Evolutionary conservation across 64 coral and sea anemone genomes (phyloP), one percentile per base, ranked within the genome.

Genomic region (Stichodactyla mertensii): DNA sequence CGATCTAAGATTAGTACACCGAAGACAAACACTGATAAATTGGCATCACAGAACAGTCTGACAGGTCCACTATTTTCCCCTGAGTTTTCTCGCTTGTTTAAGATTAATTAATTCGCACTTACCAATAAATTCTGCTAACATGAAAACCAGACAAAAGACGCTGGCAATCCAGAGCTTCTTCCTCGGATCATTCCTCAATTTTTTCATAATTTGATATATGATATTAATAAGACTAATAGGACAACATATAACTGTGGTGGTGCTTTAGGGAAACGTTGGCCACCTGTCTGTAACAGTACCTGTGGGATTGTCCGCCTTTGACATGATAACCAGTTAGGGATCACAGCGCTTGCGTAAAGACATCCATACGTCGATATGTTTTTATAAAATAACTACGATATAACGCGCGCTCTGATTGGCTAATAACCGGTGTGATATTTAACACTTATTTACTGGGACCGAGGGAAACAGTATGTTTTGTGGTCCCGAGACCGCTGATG

Each of bases 41-140:
- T 22, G 22, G 9, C 20, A 66, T 23, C 91, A 97, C 28, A 97
- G 69, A 6, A 89, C 91, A 0, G 91, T 51, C n/a, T 93, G 51
- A 11, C 36, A 45, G 3, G 36, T 45, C 36, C 36, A 45, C 36
- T 45, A 45, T 45, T 45, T 45, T 45, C 1, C 36, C 36, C 56
- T 2, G 56, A 58, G 4, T 15, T 58, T 9, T 58, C 0, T 9
- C 9, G 8, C 14, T 58, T 6, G 56, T 11, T 58, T 58, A 62
- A 18, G 60, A 62, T 16, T 15, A 66, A n/a, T 2, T 1, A 28
- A 10, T 13, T 23, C 0, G 52, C 4, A 67, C 92, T 90, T 62
- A 94, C 92, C 92, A 77, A 94, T 85, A 79, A 94, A 94, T 78
- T 94, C 92, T n/a, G 80, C 85, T 56, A 90, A n/a, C 84, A 94